Evolutionary conservation across 2,797 vertebrate genomes (phyloP).

Genomic region (Pogonophryne albipinna): DNA sequence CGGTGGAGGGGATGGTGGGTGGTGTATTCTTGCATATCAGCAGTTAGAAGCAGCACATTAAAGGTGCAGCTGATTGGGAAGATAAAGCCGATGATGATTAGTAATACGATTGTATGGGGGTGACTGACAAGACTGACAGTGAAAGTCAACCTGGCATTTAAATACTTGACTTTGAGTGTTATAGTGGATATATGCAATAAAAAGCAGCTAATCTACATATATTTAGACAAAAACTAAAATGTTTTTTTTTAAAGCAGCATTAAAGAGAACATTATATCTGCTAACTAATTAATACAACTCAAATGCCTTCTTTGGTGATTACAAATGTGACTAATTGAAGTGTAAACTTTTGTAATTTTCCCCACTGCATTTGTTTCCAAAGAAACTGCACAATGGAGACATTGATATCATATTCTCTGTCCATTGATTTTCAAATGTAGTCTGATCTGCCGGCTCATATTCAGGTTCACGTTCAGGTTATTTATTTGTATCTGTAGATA

Average conservation of each 20-base stretch:
- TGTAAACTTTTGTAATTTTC: too few species aligned
- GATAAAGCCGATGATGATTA: slow-evolving; percentile 31
- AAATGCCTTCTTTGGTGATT: not conserved
- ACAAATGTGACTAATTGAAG: not conserved
- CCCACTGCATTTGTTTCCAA: too few species aligned
- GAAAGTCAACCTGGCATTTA: slow-evolving; percentile 13
- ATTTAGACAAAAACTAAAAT: not conserved
- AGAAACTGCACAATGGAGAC: too few species aligned
- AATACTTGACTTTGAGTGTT: not conserved
- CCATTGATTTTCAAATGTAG: too few species aligned
- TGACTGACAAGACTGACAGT: slow-evolving; percentile 17
- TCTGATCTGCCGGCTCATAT: too few species aligned
- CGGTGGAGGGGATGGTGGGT: not conserved
- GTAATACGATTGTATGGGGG: slow-evolving; percentile 25
- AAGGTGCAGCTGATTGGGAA: slow-evolving; percentile 36
- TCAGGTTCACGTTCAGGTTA: too few species aligned
- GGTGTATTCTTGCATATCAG: slow-evolving; percentile 17
- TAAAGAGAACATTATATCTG: not conserved
- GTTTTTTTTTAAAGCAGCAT: too few species aligned
- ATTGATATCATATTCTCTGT: too few species aligned
- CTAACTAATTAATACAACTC: not conserved
- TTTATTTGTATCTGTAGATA: too few species aligned
- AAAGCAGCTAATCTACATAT: not conserved
- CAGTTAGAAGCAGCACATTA: slow-evolving; percentile 27
- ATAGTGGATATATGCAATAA: not conserved